These are phyloP conservation scores for Abrostola tripartita DNA, from an alignment of 2,888 invertebrate species.

Conservation along the genomic window DNA sequence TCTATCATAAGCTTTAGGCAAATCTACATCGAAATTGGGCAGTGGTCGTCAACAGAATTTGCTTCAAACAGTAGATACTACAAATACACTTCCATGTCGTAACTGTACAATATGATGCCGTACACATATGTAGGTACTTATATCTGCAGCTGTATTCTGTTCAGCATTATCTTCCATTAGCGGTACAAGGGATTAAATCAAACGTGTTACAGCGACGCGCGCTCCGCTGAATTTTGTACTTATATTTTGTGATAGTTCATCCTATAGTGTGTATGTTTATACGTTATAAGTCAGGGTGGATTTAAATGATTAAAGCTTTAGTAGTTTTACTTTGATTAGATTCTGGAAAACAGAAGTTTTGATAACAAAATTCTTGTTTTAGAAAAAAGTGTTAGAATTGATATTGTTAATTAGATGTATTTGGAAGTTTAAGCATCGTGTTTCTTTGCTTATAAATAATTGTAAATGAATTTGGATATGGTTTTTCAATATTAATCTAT, in stretches of 20 bases:
- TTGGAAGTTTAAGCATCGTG: too few species aligned
- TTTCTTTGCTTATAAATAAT: too few species aligned
- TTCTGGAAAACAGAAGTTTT: not conserved
- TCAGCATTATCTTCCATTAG: conserved; percentile 82
- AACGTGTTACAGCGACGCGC: conserved; percentile 55
- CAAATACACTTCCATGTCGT: not conserved
- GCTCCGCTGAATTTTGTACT: conserved; percentile 31
- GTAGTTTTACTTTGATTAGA: not conserved
- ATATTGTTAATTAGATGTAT: too few species aligned
- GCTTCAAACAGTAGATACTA: not conserved
- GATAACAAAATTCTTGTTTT: too few species aligned
- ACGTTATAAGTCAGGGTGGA: not conserved
- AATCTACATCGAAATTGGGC: not conserved
- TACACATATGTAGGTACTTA: conserved; percentile 8
- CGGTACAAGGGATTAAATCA: conserved; percentile 79
- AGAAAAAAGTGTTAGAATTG: too few species aligned
- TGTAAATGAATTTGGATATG: too few species aligned
- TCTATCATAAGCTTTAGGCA: not conserved
- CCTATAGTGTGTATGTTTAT: conserved; percentile 8
- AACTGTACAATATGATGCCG: not conserved
- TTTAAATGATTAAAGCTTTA: conserved; percentile 8
- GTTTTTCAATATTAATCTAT: too few species aligned
- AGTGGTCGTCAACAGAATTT: not conserved
- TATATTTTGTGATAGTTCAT: conserved; percentile 39
- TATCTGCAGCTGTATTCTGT: conserved; percentile 32